phyloP scores from a whole-genome alignment of 1,140 invertebrate genomes.

The Drosophila obscura region DNA sequence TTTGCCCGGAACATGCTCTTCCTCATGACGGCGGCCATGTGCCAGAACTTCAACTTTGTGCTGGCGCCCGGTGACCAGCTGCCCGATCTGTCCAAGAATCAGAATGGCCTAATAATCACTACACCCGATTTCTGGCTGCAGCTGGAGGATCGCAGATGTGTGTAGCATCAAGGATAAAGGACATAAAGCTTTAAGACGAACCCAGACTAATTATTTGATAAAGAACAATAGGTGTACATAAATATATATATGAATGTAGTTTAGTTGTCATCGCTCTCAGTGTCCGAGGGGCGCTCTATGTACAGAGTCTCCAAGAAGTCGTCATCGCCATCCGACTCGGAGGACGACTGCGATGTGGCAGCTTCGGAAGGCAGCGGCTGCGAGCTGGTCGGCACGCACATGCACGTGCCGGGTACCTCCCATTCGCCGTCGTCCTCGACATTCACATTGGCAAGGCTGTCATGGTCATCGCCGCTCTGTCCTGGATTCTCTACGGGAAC shows the following conservation, averaged over 20 bases:
- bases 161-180: not conserved
- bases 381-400: not conserved
- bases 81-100: slow-evolving; percentile 74
- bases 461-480: slow-evolving; percentile 2
- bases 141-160: slow-evolving; percentile 59
- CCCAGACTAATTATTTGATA: not conserved
- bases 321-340: not conserved
- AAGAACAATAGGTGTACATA: too few species aligned
- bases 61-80: slow-evolving; percentile 77
- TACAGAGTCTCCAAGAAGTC: not conserved
- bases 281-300: not conserved
- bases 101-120: slow-evolving; percentile 74
- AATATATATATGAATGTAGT: not conserved
- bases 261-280: slow-evolving; percentile 5
- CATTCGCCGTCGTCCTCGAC: too few species aligned
- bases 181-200: not conserved
- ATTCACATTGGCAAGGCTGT: not conserved
- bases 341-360: not conserved
- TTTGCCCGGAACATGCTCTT: slow-evolving; percentile 89
- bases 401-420: too few species aligned
- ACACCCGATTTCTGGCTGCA: slow-evolving; percentile 83
- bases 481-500: too few species aligned
- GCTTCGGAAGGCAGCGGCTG: not conserved
- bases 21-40: slow-evolving; percentile 86
- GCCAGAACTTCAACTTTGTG: slow-evolving; percentile 87